These are phyloP conservation scores for Herminia tarsipennalis DNA, from an alignment of 2,888 invertebrate genomes.

Conservation along the genomic window DNA sequence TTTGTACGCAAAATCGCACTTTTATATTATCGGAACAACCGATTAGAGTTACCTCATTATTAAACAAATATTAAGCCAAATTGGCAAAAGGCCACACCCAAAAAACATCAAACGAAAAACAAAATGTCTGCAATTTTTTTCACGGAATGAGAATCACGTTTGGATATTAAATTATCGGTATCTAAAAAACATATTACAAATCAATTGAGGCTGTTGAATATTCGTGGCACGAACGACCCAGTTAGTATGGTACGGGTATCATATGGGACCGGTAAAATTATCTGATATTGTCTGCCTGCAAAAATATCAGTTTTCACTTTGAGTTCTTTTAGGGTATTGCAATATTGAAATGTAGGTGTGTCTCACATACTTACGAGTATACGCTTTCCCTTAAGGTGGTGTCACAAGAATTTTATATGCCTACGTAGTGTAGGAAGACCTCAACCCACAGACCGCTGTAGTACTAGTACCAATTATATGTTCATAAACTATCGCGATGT, in stretches of 20 bases:
- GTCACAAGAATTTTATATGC: too few species aligned
- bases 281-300: conserved; percentile 1
- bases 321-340: neutral
- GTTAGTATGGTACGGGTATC: conserved; percentile 14
- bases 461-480: too few species aligned
- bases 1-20: too few species aligned
- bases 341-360: too few species aligned
- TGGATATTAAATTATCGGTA: conserved; percentile 45
- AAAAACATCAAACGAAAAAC: neutral
- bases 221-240: conserved; percentile 35
- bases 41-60: too few species aligned
- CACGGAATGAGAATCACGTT: conserved; percentile 32
- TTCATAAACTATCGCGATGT: too few species aligned
- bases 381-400: too few species aligned
- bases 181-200: conserved; percentile 45
- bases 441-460: too few species aligned
- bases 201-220: conserved; percentile 39
- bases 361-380: too few species aligned
- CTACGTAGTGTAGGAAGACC: too few species aligned
- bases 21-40: too few species aligned
- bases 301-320: neutral
- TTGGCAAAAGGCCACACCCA: neutral
- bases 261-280: conserved; percentile 3
- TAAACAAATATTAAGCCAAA: too few species aligned
- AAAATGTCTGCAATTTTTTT: neutral